Conservation (phyloP, 2,888 invertebrate genomes). For the Thalpophila matura region DNA sequence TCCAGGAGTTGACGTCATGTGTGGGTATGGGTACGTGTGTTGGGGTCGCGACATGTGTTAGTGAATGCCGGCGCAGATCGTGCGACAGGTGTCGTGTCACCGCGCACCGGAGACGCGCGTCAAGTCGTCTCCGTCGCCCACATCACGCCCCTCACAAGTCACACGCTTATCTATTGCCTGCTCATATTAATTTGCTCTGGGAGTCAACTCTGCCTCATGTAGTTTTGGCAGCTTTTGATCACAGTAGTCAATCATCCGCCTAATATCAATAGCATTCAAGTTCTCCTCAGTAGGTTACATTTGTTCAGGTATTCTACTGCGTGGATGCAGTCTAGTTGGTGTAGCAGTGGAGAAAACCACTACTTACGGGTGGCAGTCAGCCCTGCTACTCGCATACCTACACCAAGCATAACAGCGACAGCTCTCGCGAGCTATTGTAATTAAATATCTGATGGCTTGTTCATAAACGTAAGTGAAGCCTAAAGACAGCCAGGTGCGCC, state of each 20-base stretch:
- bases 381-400: too few relatives aligned
- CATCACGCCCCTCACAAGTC: conserved; percentile 11
- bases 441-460: background rate
- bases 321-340: too few relatives aligned
- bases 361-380: too few relatives aligned
- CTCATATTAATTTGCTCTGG: conserved; percentile 3
- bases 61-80: background rate
- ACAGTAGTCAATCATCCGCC: too few relatives aligned
- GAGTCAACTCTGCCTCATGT: background rate
- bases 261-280: too few relatives aligned
- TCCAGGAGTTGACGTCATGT: too few relatives aligned
- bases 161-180: conserved; percentile 29
- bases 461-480: background rate
- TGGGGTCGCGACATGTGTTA: too few relatives aligned
- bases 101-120: conserved; percentile 22
- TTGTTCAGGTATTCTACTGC: too few relatives aligned
- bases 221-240: background rate
- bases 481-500: background rate
- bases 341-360: too few relatives aligned
- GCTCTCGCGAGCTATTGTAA: background rate
- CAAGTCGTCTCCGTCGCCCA: background rate
- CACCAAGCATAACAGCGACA: background rate
- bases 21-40: background rate
- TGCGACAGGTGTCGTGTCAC: conserved; percentile 21
- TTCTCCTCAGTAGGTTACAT: too few relatives aligned